These are phyloP conservation scores for Chrysaora quinquecirrha DNA, from an alignment of 30 jellyfish, hydroid and myxozoan genomes.

Conservation along the genomic window DNA sequence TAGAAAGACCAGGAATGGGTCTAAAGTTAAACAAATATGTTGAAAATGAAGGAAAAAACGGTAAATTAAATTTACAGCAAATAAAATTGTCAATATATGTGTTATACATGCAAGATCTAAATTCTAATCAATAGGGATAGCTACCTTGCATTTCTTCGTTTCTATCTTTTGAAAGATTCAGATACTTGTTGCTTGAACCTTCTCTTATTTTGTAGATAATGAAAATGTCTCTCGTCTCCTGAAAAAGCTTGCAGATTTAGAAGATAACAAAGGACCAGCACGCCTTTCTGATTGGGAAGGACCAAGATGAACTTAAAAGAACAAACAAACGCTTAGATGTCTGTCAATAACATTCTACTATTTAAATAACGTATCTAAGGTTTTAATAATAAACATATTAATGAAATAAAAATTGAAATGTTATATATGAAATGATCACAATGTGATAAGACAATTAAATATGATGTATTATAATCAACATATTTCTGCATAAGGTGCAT, in stretches of 20 bases:
- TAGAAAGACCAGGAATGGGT: background rate
- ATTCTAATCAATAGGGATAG: too few relatives aligned
- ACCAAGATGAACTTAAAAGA: slow-evolving; percentile 12
- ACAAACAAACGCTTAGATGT: too few relatives aligned
- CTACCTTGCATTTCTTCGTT: too few relatives aligned
- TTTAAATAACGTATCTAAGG: too few relatives aligned
- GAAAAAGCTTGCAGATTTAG: slow-evolving; percentile 1
- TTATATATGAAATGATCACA: too few relatives aligned
- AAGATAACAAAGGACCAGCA: background rate
- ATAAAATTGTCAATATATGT: background rate
- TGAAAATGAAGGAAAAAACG: background rate
- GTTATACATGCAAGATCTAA: too few relatives aligned
- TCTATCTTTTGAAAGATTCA: background rate
- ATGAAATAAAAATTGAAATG: too few relatives aligned
- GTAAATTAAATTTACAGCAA: background rate
- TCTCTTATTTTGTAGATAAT: background rate
- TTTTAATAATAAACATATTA: too few relatives aligned
- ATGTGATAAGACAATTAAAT: too few relatives aligned
- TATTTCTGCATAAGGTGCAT: slow-evolving; percentile 85
- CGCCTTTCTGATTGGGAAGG: slow-evolving; percentile 14
- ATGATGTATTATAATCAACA: slow-evolving; percentile 62
- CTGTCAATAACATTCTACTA: too few relatives aligned
- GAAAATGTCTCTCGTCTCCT: background rate
- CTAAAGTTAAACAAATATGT: background rate
- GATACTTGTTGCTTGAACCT: background rate